Percentiles rank a stretch among this genome's conserved stretches.
Evolutionary conservation across 2,888 invertebrate genomes (phyloP).

Genomic region (Flexamia atlantica): DNA sequence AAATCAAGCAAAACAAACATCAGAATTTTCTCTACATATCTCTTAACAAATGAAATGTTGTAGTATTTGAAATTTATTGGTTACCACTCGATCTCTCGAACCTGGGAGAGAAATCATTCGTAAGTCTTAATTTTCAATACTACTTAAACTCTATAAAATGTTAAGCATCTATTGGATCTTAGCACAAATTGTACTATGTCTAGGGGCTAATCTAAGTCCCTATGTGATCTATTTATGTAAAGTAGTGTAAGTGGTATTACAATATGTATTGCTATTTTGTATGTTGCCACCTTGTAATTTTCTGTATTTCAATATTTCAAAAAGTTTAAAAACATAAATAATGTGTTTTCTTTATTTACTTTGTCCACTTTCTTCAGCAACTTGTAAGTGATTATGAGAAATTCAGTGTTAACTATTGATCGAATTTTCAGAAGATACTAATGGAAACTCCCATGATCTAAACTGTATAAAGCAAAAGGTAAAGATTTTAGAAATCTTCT

Average conservation of each 20-base stretch:
- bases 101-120: slow-evolving; percentile 36
- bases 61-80: slow-evolving; percentile 29
- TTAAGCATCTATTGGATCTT: slow-evolving; percentile 50
- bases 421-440: too few species aligned
- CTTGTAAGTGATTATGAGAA: too few species aligned
- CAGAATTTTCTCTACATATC: slow-evolving; percentile 38
- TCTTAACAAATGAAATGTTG: slow-evolving; percentile 15
- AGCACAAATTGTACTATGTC: slow-evolving; percentile 49
- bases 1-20: slow-evolving; percentile 21
- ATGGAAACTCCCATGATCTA: too few species aligned
- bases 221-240: slow-evolving; percentile 48
- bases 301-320: slow-evolving; percentile 51
- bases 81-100: slow-evolving; percentile 44
- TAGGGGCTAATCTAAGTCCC: slow-evolving; percentile 12
- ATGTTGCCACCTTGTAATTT: slow-evolving; percentile 51
- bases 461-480: too few species aligned
- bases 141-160: slow-evolving; percentile 37
- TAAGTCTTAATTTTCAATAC: slow-evolving; percentile 36
- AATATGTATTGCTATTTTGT: slow-evolving; percentile 49
- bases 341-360: neutral
- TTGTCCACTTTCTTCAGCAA: too few species aligned
- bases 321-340: slow-evolving; percentile 31
- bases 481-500: too few species aligned
- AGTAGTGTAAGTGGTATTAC: slow-evolving; percentile 52
- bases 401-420: too few species aligned